phyloP scores from a whole-genome alignment of 1,140 invertebrate species.

The Aphis gossypii region DNA sequence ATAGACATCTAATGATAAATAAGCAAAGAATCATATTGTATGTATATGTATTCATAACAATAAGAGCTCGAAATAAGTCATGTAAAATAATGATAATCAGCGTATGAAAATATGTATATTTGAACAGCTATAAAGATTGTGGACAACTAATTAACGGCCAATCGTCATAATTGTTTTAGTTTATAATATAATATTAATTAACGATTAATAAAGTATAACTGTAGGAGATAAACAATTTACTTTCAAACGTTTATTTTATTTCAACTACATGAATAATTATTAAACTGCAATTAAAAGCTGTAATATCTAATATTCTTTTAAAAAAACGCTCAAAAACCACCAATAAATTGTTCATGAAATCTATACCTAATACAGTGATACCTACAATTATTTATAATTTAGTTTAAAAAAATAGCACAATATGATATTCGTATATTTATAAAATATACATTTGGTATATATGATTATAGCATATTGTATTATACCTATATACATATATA shows the following conservation, averaged over 20 bases:
- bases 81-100: not conserved
- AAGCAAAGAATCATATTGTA: not conserved
- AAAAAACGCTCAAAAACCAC: not conserved
- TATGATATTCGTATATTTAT: not conserved
- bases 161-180: not conserved
- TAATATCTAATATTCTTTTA: not conserved
- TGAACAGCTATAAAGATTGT: not conserved
- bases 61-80: not conserved
- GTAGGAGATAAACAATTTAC: not conserved
- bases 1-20: not conserved
- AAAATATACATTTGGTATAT: too few species aligned
- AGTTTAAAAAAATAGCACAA: not conserved
- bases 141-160: not conserved
- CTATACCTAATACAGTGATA: not conserved
- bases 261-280: not conserved
- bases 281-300: not conserved
- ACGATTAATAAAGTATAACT: not conserved
- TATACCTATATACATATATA: too few species aligned
- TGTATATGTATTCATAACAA: not conserved
- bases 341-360: not conserved
- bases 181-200: not conserved
- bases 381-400: not conserved
- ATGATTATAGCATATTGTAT: too few species aligned
- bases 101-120: not conserved
- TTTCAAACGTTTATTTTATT: constrained; percentile 3